Percentiles rank a stretch among this genome's conserved stretches.
phyloP scores from a whole-genome alignment of 2,797 vertebrate species.

The Chelmon rostratus region DNA sequence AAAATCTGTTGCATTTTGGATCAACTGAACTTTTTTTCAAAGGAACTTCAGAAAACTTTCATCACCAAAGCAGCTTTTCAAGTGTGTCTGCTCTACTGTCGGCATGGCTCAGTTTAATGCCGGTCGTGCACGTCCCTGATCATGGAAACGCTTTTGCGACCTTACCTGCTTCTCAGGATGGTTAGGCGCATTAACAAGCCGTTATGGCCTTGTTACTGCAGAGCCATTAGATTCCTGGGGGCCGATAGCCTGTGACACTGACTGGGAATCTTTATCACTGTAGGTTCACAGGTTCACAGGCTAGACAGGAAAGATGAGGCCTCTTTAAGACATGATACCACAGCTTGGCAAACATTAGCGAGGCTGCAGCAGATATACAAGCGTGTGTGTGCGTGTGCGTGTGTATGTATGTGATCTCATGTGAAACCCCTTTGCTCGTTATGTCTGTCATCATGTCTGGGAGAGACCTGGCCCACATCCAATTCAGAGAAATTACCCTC shows the following conservation, averaged over 20 bases:
- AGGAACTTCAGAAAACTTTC: not conserved
- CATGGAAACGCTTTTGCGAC: conserved; percentile 45
- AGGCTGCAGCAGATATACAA: conserved; percentile 8
- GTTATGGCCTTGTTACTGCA: conserved; percentile 41
- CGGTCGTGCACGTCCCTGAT: conserved; percentile 22
- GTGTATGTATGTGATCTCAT: conserved; percentile 26
- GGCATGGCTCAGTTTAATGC: conserved; percentile 18
- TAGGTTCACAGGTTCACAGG: conserved; percentile 41
- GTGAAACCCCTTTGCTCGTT: conserved; percentile 47
- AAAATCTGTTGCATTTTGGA: no score
- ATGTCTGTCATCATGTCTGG: conserved; percentile 70
- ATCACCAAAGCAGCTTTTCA: not conserved
- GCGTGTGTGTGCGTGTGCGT: conserved; percentile 12
- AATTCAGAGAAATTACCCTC: conserved; percentile 51
- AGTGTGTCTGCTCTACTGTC: not conserved
- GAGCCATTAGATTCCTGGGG: conserved; percentile 56
- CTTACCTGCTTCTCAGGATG: conserved; percentile 44
- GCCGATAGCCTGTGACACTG: conserved; percentile 45
- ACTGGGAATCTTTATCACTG: conserved; percentile 48
- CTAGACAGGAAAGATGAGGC: conserved; percentile 43
- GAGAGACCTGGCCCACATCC: conserved; percentile 43
- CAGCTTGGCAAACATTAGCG: conserved; percentile 48
- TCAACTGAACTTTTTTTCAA: not conserved
- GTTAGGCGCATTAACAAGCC: conserved; percentile 36
- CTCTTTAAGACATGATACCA: conserved; percentile 46